Percentiles rank a stretch among this genome's conserved stretches.
phyloP scores from a whole-genome alignment of 1,140 invertebrate genomes.

The Melipona quadrifasciata region DNA sequence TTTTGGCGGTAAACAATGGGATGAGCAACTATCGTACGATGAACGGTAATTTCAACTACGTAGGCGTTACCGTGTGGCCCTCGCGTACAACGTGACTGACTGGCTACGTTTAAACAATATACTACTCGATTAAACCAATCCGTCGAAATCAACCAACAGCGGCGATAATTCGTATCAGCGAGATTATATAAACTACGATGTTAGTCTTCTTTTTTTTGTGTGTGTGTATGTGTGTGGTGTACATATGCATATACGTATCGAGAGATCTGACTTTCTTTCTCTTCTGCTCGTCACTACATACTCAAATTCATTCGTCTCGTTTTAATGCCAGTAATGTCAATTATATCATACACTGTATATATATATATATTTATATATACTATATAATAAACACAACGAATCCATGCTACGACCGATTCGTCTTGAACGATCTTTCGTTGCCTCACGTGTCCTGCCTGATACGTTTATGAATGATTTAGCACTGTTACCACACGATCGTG shows the following conservation, averaged over 20 bases:
- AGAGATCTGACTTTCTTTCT: slow-evolving; percentile 4
- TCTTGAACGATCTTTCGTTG: background rate
- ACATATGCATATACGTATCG: slow-evolving; percentile 35
- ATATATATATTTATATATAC: slow-evolving; percentile 74
- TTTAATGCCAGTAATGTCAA: slow-evolving; percentile 38
- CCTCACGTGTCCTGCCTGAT: slow-evolving; percentile 8
- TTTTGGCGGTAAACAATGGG: slow-evolving; percentile 39
- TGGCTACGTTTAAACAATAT: slow-evolving; percentile 38
- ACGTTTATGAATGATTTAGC: background rate
- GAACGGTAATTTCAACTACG: slow-evolving; percentile 43
- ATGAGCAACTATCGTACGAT: slow-evolving; percentile 47
- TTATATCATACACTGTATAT: slow-evolving; percentile 56
- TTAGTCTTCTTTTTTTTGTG: slow-evolving; percentile 60
- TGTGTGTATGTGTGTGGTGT: background rate
- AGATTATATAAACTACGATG: slow-evolving; percentile 59
- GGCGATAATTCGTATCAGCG: slow-evolving; percentile 56
- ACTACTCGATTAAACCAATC: slow-evolving; percentile 30
- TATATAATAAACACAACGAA: slow-evolving; percentile 80
- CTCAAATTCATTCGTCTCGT: slow-evolving; percentile 42
- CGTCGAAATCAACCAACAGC: slow-evolving; percentile 41
- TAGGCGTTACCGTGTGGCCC: slow-evolving; percentile 48
- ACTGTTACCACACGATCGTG: too few species aligned
- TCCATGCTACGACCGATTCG: slow-evolving; percentile 60
- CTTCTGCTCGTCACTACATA: background rate
- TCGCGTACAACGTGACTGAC: background rate